A percentile compares a stretch with the other conserved stretches of the same genome.
These are phyloP conservation scores for Stenoptilia bipunctidactyla DNA, from an alignment of 2,888 invertebrate genomes.

Conservation along the genomic window DNA sequence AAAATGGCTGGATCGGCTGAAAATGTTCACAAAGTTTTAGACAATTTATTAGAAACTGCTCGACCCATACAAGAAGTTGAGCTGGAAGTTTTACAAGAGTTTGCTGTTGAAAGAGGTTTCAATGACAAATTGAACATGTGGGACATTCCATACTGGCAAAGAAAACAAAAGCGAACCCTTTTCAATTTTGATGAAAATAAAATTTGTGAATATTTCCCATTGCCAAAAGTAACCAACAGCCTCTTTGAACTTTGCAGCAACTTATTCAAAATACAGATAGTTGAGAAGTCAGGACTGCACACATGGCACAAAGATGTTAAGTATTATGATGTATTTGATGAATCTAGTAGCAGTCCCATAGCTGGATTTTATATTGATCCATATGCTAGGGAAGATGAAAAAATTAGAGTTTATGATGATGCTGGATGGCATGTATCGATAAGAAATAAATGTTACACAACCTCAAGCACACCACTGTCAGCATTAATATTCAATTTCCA, in stretches of 20 bases:
- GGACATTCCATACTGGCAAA: slow-evolving; percentile 91
- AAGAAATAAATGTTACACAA: slow-evolving; percentile 76
- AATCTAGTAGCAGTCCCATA: slow-evolving; percentile 72
- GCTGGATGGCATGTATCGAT: slow-evolving; percentile 86
- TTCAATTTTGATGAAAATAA: slow-evolving; percentile 79
- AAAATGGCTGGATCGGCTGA: slow-evolving; percentile 89
- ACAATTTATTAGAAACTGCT: slow-evolving; percentile 76
- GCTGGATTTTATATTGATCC: slow-evolving; percentile 92
- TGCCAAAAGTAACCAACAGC: slow-evolving; percentile 83
- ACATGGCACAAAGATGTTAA: slow-evolving; percentile 90
- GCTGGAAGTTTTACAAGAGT: slow-evolving; percentile 77
- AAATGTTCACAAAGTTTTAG: slow-evolving; percentile 79
- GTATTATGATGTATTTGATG: slow-evolving; percentile 85
- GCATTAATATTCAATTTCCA: slow-evolving; percentile 89
- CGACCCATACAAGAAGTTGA: slow-evolving; percentile 83
- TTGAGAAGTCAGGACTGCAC: slow-evolving; percentile 74
- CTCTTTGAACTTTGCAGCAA: slow-evolving; percentile 81
- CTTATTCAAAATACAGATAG: slow-evolving; percentile 83
- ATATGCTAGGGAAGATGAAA: slow-evolving; percentile 77
- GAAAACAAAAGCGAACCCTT: slow-evolving; percentile 77
- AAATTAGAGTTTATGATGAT: slow-evolving; percentile 70
- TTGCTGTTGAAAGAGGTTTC: slow-evolving; percentile 81
- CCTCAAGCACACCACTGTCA: slow-evolving; percentile 78
- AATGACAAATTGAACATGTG: slow-evolving; percentile 78
- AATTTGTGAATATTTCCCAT: slow-evolving; percentile 85